A percentile compares a stretch with the other conserved stretches of the same genome.
phyloP scores from a whole-genome alignment of 2,888 invertebrate species.

The Melinaea menophilus region DNA sequence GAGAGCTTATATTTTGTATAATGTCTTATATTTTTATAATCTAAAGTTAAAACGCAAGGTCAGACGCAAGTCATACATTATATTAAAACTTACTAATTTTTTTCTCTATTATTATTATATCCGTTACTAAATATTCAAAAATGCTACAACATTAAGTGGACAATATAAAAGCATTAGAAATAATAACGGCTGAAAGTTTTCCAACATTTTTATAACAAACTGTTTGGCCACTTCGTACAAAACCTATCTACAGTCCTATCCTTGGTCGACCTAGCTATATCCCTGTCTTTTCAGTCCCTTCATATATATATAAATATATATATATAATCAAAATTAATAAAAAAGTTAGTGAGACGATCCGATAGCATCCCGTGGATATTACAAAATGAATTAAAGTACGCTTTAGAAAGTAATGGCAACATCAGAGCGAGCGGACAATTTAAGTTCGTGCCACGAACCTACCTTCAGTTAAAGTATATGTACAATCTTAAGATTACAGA shows the following conservation, averaged over 20 bases:
- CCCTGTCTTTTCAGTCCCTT: constrained; percentile 73
- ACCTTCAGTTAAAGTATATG: constrained; percentile 42
- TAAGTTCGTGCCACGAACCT: constrained; percentile 26
- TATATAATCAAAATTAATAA: constrained; percentile 58
- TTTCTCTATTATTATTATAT: constrained; percentile 28
- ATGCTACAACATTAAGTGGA: background rate
- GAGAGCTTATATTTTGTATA: background rate
- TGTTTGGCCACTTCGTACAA: constrained; percentile 65
- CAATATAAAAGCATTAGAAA: background rate
- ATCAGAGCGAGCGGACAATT: constrained; percentile 47
- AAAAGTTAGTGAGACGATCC: background rate
- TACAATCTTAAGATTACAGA: constrained; percentile 61
- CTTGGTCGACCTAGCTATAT: constrained; percentile 60
- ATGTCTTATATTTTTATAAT: background rate
- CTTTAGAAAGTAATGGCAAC: constrained; percentile 53
- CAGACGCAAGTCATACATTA: constrained; percentile 18
- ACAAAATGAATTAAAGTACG: background rate
- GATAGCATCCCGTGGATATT: background rate
- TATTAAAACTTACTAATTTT: constrained; percentile 24
- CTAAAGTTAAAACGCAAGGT: too few species aligned
- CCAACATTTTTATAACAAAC: constrained; percentile 52
- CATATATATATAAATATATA: constrained; percentile 45
- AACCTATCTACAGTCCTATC: constrained; percentile 61
- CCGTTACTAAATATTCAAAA: constrained; percentile 16
- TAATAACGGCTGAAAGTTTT: constrained; percentile 43